Base-by-base conservation (phyloP, 2,113 vertebrate genomes). In the Sylvietta virens region DNA sequence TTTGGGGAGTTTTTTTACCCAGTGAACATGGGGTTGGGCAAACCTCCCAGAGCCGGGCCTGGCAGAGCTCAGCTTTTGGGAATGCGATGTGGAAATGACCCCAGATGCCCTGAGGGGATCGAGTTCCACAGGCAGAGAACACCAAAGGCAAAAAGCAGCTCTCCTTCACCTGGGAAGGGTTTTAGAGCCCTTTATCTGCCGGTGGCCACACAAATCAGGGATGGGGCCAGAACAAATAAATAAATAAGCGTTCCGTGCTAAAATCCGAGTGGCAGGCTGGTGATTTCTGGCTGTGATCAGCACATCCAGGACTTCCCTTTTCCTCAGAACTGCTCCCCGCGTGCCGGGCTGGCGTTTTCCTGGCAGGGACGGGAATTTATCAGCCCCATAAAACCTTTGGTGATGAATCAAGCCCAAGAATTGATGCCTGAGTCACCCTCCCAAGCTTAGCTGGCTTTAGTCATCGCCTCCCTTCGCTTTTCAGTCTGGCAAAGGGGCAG, bases 221-320 rank as follows among this genome's bases (percentile, higher is more conserved):
- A 24, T 20, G 42, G 22, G 21, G 9, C 22, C 31, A 10, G 70
- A 15, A 24, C 3, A 47, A 22, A 24, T 11, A 44, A 76, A n/a
- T 27, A 37, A 87, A 79, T 17, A 17, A 28, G 15, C 15, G 6
- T 28, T 28, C 31, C 6, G 27, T 28, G 26, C 6, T 9, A 6
- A 6, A 15, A 6, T 17, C 62, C 11, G 17, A 54, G 31, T 10
- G 6, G 12, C 20, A 13, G 28, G 10, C n/a, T 39, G 9, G 54
- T 2, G 45, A 13, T 22, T 27, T 6, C 28, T 58, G 1, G 2
- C 42, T 24, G 6, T 35, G 50, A 3, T 3, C 11, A 51, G 33
- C 45, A 56, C 51, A 10, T 4, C 2, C 5, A 14, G 27, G 5
- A 39, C 19, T 69, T 51, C 61, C 57, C 28, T 79, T 74, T 96